Base-by-base conservation (phyloP, 1,140 invertebrate genomes). In the Pristionchus pacificus region DNA sequence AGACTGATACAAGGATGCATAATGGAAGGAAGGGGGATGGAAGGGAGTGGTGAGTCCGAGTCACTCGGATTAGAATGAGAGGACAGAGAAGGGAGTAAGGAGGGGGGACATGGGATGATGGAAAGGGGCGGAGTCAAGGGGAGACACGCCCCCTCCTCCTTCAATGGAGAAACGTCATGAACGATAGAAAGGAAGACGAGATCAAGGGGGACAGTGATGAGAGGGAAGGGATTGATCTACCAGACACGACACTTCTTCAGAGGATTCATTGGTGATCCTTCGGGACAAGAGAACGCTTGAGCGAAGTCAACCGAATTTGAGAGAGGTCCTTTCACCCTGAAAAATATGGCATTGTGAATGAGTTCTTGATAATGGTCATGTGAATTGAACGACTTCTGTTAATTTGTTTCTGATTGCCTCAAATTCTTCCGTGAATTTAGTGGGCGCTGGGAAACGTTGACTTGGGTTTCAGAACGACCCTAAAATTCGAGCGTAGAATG, bases 241-340 rank as follows among this genome's bases (percentile, higher is more conserved):
- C 88, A 89, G 13, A 89, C 84, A 59, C 84, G 80, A 77, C 88
- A 89, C 77, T 88, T 89, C 29, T 88, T 81, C 2, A 68, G 74
- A 25, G 88, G 88, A 81, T 89, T 89, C 88, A 89, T 89, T 19
- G 79, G 81, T 6, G 84, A 84, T 24, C 84, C 85, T 10, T 77
- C 63, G 3, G 85, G 83, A 80, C 88, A 89, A 30, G 85, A 81
- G 81, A 87, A 89, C 32, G 85, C 85, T 58, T 83, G 70, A 0
- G 88, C 84, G 83, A 89, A 89, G 27, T 87, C 87, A 25, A 79
- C 70, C 19, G 87, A 88, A 78, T 89, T 89, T 32, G 88, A 88
- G 15, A 88, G 83, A 19, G 88, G 88, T 2, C 88, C 88, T 78
- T 87, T 88, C 2, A 88, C 87, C 71, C 87, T 87, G 76, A 71